These are phyloP conservation scores for Cossypha dichroa DNA, from an alignment of 2,797 vertebrate genomes.

Conservation along the genomic window DNA sequence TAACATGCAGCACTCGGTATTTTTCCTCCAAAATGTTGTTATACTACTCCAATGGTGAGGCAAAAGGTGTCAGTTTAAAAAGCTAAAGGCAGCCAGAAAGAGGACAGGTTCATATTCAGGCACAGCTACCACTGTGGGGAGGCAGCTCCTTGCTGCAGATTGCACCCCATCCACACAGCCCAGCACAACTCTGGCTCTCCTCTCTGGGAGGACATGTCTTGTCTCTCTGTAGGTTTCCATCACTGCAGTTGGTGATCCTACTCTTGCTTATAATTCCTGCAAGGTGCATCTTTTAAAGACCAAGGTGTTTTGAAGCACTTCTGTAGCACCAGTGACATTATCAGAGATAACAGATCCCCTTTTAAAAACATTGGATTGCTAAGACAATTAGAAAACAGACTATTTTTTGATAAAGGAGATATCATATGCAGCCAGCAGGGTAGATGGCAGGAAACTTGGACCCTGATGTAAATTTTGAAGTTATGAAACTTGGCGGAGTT, in stretches of 20 bases:
- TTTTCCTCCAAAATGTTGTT: not conserved
- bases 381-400: not conserved
- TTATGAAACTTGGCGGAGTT: not conserved
- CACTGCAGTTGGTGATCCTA: fast-evolving
- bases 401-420: not conserved
- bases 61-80: not conserved
- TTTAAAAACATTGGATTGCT: not conserved
- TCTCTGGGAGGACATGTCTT: fast-evolving
- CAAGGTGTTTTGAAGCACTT: not conserved
- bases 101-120: not conserved
- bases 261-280: not conserved
- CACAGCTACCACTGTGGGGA: fast-evolving
- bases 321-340: not conserved
- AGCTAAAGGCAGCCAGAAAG: not conserved
- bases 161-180: fast-evolving
- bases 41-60: not conserved
- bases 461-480: not conserved
- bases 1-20: not conserved
- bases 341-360: not conserved
- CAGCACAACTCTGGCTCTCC: not conserved
- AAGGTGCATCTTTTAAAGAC: not conserved
- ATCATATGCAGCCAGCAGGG: not conserved
- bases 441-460: not conserved
- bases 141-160: not conserved
- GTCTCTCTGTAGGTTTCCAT: not conserved